These are phyloP conservation scores for Macrophya alboannulata DNA, from an alignment of 2,888 invertebrate species.

Conservation along the genomic window DNA sequence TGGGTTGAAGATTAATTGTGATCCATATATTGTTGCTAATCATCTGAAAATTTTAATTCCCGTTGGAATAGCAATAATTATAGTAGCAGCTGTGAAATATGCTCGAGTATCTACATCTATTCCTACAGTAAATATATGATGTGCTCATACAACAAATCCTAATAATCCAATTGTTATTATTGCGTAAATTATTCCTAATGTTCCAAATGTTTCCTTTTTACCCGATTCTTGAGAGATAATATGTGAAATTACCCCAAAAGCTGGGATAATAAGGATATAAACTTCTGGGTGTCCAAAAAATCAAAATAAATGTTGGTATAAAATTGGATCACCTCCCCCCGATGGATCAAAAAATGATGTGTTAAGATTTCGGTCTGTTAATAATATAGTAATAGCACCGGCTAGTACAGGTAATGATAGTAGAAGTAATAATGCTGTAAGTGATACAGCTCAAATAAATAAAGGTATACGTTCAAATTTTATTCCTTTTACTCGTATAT, in stretches of 20 bases:
- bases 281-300: constrained; percentile 95
- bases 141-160: constrained; percentile 93
- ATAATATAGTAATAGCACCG: constrained; percentile 90
- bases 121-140: constrained; percentile 93
- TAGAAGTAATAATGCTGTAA: constrained; percentile 85
- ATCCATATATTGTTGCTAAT: constrained; percentile 87
- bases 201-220: constrained; percentile 89
- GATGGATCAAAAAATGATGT: constrained; percentile 91
- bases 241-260: constrained; percentile 91
- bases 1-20: constrained; percentile 83
- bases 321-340: constrained; percentile 90
- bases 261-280: constrained; percentile 92
- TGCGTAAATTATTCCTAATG: constrained; percentile 91
- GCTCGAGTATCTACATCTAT: constrained; percentile 93
- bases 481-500: constrained; percentile 85
- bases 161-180: constrained; percentile 91
- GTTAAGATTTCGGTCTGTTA: constrained; percentile 91
- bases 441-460: constrained; percentile 88
- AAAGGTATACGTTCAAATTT: constrained; percentile 86
- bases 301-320: constrained; percentile 93
- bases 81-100: constrained; percentile 92
- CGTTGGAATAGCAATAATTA: constrained; percentile 93
- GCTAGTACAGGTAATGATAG: constrained; percentile 89
- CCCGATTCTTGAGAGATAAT: constrained; percentile 89
- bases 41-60: constrained; percentile 93